Evolutionary conservation across 2,113 vertebrate species (phyloP).

Genomic region (Takifugu bimaculatus): DNA sequence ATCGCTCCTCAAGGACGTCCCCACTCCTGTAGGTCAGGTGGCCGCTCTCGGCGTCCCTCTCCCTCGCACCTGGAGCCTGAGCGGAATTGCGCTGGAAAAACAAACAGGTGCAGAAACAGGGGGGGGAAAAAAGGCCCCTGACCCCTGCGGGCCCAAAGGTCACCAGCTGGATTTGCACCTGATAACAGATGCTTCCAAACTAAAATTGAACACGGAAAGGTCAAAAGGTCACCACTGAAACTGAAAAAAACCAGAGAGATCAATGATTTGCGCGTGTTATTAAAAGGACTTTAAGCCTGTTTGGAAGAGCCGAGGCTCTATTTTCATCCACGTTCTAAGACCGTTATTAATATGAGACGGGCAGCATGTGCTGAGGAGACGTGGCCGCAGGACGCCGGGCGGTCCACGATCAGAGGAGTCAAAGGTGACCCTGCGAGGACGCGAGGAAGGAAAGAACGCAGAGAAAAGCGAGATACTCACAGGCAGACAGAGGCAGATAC

Average conservation of each 20-base stretch:
- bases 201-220: no score
- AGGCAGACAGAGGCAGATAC: conserved; percentile 68
- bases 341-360: conserved; percentile 72
- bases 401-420: no score
- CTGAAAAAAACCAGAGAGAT: not conserved
- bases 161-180: conserved; percentile 4
- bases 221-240: not conserved
- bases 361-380: conserved; percentile 41
- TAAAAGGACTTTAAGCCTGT: conserved; percentile 47
- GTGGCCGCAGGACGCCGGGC: conserved; percentile 11
- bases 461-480: conserved; percentile 63
- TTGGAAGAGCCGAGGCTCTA: conserved; percentile 52
- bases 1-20: conserved; percentile 93
- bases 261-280: not conserved
- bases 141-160: conserved; percentile 23
- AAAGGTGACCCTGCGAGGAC: not conserved
- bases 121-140: conserved; percentile 4
- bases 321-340: conserved; percentile 66
- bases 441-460: not conserved
- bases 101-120: conserved; percentile 1
- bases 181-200: not conserved
- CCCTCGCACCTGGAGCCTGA: conserved; percentile 72
- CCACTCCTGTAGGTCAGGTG: conserved; percentile 92
- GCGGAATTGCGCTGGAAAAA: conserved; percentile 58
- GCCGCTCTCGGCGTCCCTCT: conserved; percentile 88